Evolutionary conservation across 2,888 invertebrate genomes (phyloP), one percentile per base, ranked within the genome.

Genomic region (Drosophila mercatorum): DNA sequence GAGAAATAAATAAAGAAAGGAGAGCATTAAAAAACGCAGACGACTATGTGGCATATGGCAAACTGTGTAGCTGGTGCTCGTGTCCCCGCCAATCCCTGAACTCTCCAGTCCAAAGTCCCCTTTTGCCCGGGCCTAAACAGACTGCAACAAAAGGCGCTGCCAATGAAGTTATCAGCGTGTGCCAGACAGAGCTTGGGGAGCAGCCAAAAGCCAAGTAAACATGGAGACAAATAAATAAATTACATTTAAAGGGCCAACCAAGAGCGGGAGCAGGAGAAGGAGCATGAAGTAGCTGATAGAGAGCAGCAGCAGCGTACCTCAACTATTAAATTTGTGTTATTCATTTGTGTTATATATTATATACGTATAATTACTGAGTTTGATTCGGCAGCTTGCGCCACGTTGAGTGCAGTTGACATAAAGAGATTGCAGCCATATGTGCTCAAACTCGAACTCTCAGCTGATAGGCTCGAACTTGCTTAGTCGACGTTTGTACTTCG

Each of bases 161-260:
- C 88, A 84, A 88, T 89, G 86, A 83, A 86, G 90, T 89, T 89
- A 89, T 86, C 90, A 85, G 68, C 68, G 72, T 64, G 81, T 71
- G 74, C 85, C 83, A 88, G 83, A 86, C 89, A 41, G 75, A 75
- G 82, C 80, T 76, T 89, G 84, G 88, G 82, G 88, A 87, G 64
- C 67, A 76, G 82, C 80, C 82, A 75, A 78, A 72, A 80, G 60
- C 60, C 60, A 55, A 78, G 74, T 66, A 76, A 77, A 74, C 89
- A 78, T 62, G 72, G 79, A 73, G 58, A 67, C 70, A 76, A 84
- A 84, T 88, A 83, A 88, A 84, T 84, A 87, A 84, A 89, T 84
- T 84, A 71, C 85, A 65, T 69, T 56, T 65, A 68, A 61, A 72
- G 47, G 53, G 57, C 52, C 17, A 53, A 41, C 49, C 31, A 11